These are phyloP conservation scores for Drosophila acutilabella DNA, from an alignment of 2,888 invertebrate genomes.

Conservation along the genomic window DNA sequence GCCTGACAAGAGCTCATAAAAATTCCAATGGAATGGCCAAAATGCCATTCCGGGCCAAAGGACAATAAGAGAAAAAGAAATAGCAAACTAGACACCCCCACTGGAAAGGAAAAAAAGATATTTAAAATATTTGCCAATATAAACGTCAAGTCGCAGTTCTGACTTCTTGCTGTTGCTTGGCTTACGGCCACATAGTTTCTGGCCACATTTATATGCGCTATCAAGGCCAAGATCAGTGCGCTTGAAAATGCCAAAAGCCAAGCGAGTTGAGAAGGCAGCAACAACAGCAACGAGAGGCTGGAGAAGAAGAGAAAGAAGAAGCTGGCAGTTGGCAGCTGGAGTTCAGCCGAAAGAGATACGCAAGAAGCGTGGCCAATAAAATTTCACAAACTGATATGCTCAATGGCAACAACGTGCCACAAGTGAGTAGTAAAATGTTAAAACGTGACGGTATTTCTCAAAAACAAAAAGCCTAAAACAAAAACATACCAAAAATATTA, in stretches of 20 bases:
- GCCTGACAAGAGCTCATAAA: conserved; percentile 43
- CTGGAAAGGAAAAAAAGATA: conserved; percentile 44
- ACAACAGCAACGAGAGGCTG: conserved; percentile 12
- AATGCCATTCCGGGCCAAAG: conserved; percentile 33
- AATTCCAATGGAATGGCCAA: conserved; percentile 68
- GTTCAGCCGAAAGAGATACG: conserved; percentile 41
- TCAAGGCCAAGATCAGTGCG: conserved; percentile 79
- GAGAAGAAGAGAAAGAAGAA: not conserved
- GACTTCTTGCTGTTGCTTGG: not conserved
- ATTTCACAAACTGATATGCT: conserved; percentile 75
- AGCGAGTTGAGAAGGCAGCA: conserved; percentile 26
- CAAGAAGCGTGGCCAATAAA: conserved; percentile 81
- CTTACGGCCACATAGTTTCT: conserved; percentile 21
- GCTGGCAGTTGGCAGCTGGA: conserved; percentile 9
- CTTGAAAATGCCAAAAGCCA: conserved; percentile 58
- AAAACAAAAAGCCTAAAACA: conserved; percentile 12
- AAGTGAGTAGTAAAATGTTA: conserved; percentile 80
- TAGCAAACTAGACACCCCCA: conserved; percentile 45
- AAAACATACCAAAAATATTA: conserved; percentile 42
- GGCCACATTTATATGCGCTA: conserved; percentile 74
- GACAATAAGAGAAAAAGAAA: conserved; percentile 24
- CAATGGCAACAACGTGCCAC: conserved; percentile 79
- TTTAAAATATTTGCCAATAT: conserved; percentile 80
- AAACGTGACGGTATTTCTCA: conserved; percentile 80
- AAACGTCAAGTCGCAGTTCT: conserved; percentile 65